Conservation (phyloP, 2,888 invertebrate genomes). For the Meiosimyza platycephala region DNA sequence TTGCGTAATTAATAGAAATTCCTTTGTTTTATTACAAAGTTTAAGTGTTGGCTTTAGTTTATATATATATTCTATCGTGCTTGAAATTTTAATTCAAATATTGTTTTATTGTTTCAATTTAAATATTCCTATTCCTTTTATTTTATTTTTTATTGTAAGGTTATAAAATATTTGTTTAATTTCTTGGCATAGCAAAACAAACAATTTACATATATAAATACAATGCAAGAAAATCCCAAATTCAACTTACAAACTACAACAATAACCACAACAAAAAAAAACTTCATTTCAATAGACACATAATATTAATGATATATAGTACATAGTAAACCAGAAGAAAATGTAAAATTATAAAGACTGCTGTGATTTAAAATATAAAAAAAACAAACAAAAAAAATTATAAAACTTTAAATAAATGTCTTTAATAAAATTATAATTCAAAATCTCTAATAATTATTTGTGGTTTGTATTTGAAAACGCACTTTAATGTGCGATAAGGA, state of each 20-base stretch:
- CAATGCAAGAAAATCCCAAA: constrained; percentile 12
- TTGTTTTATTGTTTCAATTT: constrained; percentile 22
- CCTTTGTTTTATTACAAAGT: constrained; percentile 24
- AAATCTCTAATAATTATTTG: too few relatives aligned
- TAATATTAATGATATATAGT: constrained; percentile 38
- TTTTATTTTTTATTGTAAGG: constrained; percentile 7
- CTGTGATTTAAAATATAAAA: constrained; percentile 65
- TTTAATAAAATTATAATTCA: constrained; percentile 52
- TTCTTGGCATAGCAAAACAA: constrained; percentile 7
- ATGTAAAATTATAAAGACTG: constrained; percentile 60
- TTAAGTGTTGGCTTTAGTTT: constrained; percentile 17
- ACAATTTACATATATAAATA: constrained; percentile 1
- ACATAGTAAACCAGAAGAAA: constrained; percentile 24
- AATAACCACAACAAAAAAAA: not conserved
- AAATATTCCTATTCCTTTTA: not conserved
- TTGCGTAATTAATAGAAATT: constrained; percentile 32
- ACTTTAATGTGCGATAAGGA: too few relatives aligned
- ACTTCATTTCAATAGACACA: constrained; percentile 11
- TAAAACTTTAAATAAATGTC: constrained; percentile 55
- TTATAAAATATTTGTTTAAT: not conserved
- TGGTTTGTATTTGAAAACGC: too few relatives aligned
- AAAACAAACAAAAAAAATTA: constrained; percentile 51
- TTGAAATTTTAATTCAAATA: not conserved
- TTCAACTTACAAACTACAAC: constrained; percentile 20
- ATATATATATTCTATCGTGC: not conserved